Percentiles rank a stretch among this genome's conserved stretches.
Evolutionary conservation across 2,113 vertebrate species (phyloP).

Genomic region (Cepphus grylle): DNA sequence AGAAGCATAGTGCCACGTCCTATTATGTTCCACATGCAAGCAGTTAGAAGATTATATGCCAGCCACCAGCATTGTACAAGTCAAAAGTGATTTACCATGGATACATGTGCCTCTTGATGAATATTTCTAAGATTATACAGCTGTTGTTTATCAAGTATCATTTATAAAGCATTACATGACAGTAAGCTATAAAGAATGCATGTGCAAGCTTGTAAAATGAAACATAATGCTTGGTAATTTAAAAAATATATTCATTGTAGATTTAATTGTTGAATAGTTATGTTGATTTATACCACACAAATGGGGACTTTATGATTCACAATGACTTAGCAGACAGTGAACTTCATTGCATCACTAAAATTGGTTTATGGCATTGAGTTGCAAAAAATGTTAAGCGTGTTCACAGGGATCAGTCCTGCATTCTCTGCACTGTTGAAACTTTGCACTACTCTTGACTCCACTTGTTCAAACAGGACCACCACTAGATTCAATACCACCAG

Average conservation of each 20-base stretch:
- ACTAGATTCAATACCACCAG: neutral
- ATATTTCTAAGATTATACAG: constrained; percentile 63
- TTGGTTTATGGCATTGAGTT: neutral
- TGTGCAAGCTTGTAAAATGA: constrained; percentile 61
- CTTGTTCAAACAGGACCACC: neutral
- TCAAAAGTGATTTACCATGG: constrained; percentile 56
- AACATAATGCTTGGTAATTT: constrained; percentile 60
- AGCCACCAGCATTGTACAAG: constrained; percentile 5
- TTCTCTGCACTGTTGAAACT: neutral
- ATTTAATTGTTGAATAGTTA: constrained; percentile 68
- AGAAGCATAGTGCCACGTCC: constrained; percentile 2
- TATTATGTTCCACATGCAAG: constrained; percentile 6
- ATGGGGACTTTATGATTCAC: constrained; percentile 47
- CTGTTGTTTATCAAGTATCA: constrained; percentile 63
- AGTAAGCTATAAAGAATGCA: constrained; percentile 62
- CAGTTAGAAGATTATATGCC: constrained; percentile 31
- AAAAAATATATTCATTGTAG: constrained; percentile 61
- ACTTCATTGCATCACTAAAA: constrained; percentile 33
- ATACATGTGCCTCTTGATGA: constrained; percentile 57
- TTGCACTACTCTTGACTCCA: neutral
- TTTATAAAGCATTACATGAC: constrained; percentile 70
- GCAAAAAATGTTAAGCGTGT: neutral
- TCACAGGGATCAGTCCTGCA: neutral
- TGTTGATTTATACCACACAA: constrained; percentile 53
- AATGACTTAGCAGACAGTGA: constrained; percentile 35